Evolutionary conservation across 2,888 invertebrate genomes (phyloP), one percentile per base, ranked within the genome.

Genomic region (Mythimna pallens): DNA sequence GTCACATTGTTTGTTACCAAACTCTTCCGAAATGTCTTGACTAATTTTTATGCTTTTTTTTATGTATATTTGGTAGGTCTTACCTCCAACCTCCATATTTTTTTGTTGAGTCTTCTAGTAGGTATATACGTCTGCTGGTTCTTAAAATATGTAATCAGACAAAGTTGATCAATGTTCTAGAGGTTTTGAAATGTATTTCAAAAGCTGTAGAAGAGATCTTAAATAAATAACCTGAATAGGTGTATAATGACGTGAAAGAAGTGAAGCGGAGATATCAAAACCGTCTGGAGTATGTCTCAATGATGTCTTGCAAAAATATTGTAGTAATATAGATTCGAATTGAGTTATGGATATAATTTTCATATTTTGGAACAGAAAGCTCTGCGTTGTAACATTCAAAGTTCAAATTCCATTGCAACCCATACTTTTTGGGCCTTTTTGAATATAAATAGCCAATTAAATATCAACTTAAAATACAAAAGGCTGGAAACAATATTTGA

Each of bases 271-370:
- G 62, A 76, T 64, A 63, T 76, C 17, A 63, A 59, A 61, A 22
- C 59, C 1, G 57, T 34, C 54, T 83, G 55, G 25, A 83, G 83
- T 50, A 50, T 58, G 73, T 70, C 70, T 83, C 70, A 67, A 76
- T 43, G 74, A 70, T 54, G 20, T 69, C 58, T 78, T 25, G 54
- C 54, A 65, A 54, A 68, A 69, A 69, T 74, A 58, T 62, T 25
- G 12, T 50, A 22, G 9, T 8, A 59, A 59, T 57, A 30, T 30
- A 58, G 40, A 64, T 68, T 54, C 9, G 43, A 47, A 47, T 47
- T 47, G 6, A 47, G 17, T 14, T 47, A 5, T 47, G 5, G 14
- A 47, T 6, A 47, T 14, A 14, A 14, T 17, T 47, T 47, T 17
- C 3, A 6, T 6, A 47, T 20, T 1, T 47, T 47, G 47, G 1